phyloP scores from a whole-genome alignment of 2,797 vertebrate genomes.

The Otus scops region DNA sequence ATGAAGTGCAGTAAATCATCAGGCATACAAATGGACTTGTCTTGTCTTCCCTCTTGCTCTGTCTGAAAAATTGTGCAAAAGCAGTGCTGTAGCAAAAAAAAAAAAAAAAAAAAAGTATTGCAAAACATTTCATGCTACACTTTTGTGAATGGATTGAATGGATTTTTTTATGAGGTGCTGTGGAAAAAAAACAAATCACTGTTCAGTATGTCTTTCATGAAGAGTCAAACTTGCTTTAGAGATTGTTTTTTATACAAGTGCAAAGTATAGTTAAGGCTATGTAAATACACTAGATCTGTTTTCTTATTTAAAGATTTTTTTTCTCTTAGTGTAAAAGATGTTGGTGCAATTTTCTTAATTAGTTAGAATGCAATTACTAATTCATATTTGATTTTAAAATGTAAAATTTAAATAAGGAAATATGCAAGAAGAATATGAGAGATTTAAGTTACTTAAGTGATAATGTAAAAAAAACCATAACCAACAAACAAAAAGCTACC shows the following conservation, averaged over 20 bases:
- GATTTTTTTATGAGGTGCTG: neutral
- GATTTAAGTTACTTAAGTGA: neutral
- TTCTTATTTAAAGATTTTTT: neutral
- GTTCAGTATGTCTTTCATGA: neutral
- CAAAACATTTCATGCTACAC: neutral
- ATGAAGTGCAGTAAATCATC: neutral
- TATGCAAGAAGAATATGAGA: neutral
- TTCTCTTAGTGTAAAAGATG: neutral
- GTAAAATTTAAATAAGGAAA: neutral
- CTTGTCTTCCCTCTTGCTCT: neutral
- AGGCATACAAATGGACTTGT: neutral
- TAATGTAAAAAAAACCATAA: rapidly evolving
- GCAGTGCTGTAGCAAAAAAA: neutral
- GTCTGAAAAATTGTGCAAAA: neutral
- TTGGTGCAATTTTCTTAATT: neutral
- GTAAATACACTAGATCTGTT: neutral
- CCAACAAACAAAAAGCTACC: neutral
- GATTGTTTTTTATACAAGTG: neutral
- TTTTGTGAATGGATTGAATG: neutral
- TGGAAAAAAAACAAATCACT: neutral
- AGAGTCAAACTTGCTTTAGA: neutral
- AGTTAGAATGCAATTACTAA: neutral
- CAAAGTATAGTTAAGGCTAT: neutral
- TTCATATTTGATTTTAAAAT: neutral
- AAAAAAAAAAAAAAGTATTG: neutral